Evolutionary conservation across 2,797 vertebrate species (phyloP).

Genomic region (Synanceia verrucosa): DNA sequence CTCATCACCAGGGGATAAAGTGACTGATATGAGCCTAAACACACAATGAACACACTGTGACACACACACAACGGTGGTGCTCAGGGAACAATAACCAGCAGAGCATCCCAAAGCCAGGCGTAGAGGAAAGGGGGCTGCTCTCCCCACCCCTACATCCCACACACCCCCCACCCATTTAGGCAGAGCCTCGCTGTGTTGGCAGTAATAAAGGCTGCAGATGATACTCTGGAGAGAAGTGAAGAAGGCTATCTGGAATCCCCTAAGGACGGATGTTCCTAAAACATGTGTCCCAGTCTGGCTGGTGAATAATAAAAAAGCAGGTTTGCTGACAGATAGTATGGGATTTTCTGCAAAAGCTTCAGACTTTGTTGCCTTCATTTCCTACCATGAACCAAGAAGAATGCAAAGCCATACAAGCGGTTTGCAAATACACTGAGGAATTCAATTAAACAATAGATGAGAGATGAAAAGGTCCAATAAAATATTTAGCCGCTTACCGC

Average conservation of each 20-base stretch:
- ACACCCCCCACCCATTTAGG: conserved; percentile 52
- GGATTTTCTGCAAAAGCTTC: conserved; percentile 45
- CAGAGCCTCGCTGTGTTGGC: conserved; percentile 55
- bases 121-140: conserved; percentile 53
- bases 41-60: conserved; percentile 47
- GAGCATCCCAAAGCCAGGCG: conserved; percentile 64
- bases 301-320: conserved; percentile 57
- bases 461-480: conserved; percentile 54
- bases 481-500: conserved; percentile 58
- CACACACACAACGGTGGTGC: conserved; percentile 24
- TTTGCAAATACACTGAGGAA: conserved; percentile 8
- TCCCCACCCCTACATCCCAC: conserved; percentile 34
- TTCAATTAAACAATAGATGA: conserved; percentile 56
- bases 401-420: conserved; percentile 2
- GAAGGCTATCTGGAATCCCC: conserved; percentile 53
- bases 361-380: conserved; percentile 54
- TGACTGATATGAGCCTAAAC: conserved; percentile 68
- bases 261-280: conserved; percentile 50
- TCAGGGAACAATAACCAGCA: conserved; percentile 69
- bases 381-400: conserved; percentile 22
- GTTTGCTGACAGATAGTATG: conserved; percentile 32
- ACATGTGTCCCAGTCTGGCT: conserved; percentile 27
- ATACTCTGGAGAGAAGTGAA: conserved; percentile 57
- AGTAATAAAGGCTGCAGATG: conserved; percentile 68
- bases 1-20: conserved; percentile 65